Evolutionary conservation across 2,888 invertebrate species (phyloP).

Genomic region (Drosophila colorata): DNA sequence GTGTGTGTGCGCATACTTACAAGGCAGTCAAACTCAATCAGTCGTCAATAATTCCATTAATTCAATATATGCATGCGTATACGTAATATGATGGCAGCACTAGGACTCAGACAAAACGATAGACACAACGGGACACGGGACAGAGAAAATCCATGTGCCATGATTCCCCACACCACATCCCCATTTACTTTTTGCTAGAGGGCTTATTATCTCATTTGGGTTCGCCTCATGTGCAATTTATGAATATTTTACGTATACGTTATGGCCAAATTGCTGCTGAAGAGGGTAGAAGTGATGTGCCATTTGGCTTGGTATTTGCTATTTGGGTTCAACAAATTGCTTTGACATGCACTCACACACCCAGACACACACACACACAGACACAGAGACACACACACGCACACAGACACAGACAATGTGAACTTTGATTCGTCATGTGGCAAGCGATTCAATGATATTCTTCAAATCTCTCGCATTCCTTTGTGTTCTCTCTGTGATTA

Average conservation of each 20-base stretch:
- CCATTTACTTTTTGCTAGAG: slow-evolving; percentile 5
- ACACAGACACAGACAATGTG: slow-evolving; percentile 5
- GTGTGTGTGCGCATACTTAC: slow-evolving; percentile 6
- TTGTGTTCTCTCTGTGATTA: slow-evolving; percentile 23
- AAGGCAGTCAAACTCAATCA: slow-evolving; percentile 60
- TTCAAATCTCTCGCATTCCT: slow-evolving; percentile 28
- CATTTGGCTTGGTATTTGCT: slow-evolving; percentile 33
- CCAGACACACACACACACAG: slow-evolving; percentile 2
- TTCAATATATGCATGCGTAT: slow-evolving; percentile 64
- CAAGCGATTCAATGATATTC: slow-evolving; percentile 23
- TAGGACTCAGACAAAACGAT: slow-evolving; percentile 8
- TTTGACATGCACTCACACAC: slow-evolving; percentile 44
- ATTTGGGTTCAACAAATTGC: slow-evolving; percentile 56
- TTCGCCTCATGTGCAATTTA: slow-evolving; percentile 54
- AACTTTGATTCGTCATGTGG: slow-evolving; percentile 49
- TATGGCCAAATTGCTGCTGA: slow-evolving; percentile 20
- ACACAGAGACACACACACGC: slow-evolving; percentile 12
- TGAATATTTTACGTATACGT: slow-evolving; percentile 65
- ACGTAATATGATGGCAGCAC: slow-evolving; percentile 26
- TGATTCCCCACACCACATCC: slow-evolving; percentile 8
- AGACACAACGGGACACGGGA: slow-evolving; percentile 9
- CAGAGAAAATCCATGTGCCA: neutral
- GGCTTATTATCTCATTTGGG: slow-evolving; percentile 60
- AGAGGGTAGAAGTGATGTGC: slow-evolving; percentile 13
- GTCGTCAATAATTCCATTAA: slow-evolving; percentile 75